Evolutionary conservation across 2,113 vertebrate genomes (phyloP).

Genomic region (Mesocricetus auratus): DNA sequence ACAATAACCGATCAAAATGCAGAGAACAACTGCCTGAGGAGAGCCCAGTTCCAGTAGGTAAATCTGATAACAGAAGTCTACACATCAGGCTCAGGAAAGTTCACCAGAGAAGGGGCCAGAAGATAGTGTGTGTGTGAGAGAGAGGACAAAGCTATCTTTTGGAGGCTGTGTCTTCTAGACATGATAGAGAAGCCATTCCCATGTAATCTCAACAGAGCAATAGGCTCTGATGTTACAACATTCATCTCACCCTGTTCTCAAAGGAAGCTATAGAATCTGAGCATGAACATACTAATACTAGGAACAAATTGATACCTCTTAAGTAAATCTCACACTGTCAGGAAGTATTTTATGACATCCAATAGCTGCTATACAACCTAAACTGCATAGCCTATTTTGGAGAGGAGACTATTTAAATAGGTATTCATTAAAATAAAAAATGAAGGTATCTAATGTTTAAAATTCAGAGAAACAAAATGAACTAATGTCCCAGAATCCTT

Average conservation of each 20-base stretch:
- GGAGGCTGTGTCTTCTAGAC: background rate
- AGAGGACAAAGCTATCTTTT: background rate
- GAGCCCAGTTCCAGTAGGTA: background rate
- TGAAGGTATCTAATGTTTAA: background rate
- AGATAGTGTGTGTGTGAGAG: too few species aligned
- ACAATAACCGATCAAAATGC: background rate
- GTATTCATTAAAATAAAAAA: background rate
- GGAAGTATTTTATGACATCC: background rate
- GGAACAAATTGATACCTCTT: background rate
- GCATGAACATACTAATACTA: background rate
- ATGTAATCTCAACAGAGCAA: background rate
- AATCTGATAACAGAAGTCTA: background rate
- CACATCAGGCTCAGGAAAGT: background rate
- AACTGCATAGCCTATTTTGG: background rate
- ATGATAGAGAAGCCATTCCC: background rate
- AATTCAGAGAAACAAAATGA: slow-evolving; percentile 53
- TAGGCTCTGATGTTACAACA: background rate
- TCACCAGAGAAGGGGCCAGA: too few species aligned
- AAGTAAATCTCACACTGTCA: background rate
- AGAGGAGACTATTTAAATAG: background rate
- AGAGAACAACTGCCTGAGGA: background rate
- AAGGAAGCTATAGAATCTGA: slow-evolving; percentile 24
- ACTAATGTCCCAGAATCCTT: slow-evolving; percentile 34
- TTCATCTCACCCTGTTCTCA: background rate
- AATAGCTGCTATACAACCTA: background rate